Base-by-base conservation (phyloP, 2,888 invertebrate genomes). In the Leptinotarsa rubiginosa region DNA sequence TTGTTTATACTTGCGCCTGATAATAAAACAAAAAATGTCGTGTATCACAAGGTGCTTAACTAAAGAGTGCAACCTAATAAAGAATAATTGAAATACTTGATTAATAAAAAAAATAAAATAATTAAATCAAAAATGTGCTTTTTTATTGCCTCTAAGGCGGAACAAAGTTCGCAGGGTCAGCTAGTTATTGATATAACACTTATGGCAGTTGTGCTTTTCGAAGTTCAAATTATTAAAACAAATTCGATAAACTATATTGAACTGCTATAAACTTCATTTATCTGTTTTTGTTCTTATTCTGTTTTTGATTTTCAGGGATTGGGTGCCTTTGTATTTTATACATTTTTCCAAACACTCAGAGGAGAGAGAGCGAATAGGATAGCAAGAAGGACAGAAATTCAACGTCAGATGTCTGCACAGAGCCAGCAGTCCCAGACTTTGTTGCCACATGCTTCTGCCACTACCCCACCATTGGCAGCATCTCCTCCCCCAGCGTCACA, bases 271-370 rank as follows among this genome's bases (percentile, higher is more conserved):
- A 7, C 7, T 31, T 31, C 7, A 52, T 5, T 69, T 47, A 67
- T 71, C 76, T 67, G 59, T 65, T 67, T 86, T 85, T 54, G 12
- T 72, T 16, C 47, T 22, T 4, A 62, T 12, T 16, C n/a, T 47
- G 15, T 25, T 67, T 52, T 15, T 52, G 67, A 47, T 66, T 78
- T 87, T 54, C 82, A 90, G 91, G 87, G 91, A 70, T 83, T 90
- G 74, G 91, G 92, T 2, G 86, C 92, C 62, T 86, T 91, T 49
- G 88, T 91, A 70, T 90, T 92, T n/a, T 90, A 90, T 83, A 90
- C 90, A 79, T 89, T 92, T 78, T 90, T 90, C 16, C 89, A 89
- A 78, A 89, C 90, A 12, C 89, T 92, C 75, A 89, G 89, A 81
- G 90, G 90, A 81, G 91, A 90, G 75, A 89, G 91, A 81, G 89